Evolutionary conservation across 2,113 vertebrate genomes (phyloP).

Genomic region (Rattus rattus): DNA sequence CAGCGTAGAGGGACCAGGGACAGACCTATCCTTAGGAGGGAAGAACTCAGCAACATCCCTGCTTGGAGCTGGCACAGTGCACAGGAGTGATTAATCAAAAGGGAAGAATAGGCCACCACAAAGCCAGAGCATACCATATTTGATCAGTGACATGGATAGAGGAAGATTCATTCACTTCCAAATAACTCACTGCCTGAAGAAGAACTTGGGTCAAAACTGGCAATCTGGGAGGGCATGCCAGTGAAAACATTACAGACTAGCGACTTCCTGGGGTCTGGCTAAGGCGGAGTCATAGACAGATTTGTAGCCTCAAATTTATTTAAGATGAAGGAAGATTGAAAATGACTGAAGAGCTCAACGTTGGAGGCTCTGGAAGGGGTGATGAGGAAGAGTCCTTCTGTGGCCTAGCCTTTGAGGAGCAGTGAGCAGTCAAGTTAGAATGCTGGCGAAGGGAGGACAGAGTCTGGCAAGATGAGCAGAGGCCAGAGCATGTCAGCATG

Average conservation of each 20-base stretch:
- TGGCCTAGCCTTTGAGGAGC: neutral
- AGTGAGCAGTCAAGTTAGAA: neutral
- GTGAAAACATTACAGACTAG: neutral
- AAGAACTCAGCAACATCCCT: neutral
- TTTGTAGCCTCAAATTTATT: constrained; percentile 44
- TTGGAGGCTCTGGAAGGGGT: neutral
- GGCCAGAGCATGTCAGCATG: neutral
- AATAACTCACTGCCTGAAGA: neutral
- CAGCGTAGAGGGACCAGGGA: neutral
- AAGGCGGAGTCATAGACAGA: neutral
- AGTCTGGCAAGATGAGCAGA: neutral
- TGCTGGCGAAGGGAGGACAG: neutral
- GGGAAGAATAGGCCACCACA: neutral
- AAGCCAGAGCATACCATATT: neutral
- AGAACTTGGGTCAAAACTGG: neutral
- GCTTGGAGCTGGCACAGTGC: neutral
- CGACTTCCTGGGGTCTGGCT: neutral
- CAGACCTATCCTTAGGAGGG: neutral
- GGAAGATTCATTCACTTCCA: neutral
- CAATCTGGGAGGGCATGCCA: neutral
- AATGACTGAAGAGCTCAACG: neutral
- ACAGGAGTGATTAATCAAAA: neutral
- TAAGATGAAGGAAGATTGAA: neutral
- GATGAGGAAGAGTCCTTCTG: neutral
- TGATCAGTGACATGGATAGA: neutral